phyloP scores from a whole-genome alignment of 1,140 invertebrate species.

The Reticulitermes speratus region DNA sequence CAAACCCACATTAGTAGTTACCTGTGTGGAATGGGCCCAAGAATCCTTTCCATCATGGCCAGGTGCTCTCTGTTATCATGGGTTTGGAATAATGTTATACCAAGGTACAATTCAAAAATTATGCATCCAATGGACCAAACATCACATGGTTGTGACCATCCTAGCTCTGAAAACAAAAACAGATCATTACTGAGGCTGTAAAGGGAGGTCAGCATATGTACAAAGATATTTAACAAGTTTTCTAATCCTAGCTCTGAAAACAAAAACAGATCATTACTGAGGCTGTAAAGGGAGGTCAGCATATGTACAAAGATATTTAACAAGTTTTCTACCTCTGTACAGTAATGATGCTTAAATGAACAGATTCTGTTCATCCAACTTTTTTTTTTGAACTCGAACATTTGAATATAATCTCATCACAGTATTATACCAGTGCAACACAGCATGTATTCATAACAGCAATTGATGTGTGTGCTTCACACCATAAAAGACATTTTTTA shows the following conservation, averaged over 20 bases:
- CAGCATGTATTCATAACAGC: too few relatives aligned
- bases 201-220: not conserved
- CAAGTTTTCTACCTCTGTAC: too few relatives aligned
- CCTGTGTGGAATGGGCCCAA: conserved; percentile 92
- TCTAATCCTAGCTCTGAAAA: conserved; percentile 87
- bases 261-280: conserved; percentile 33
- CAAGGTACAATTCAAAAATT: conserved; percentile 97
- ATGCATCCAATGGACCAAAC: conserved; percentile 99
- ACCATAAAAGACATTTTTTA: too few relatives aligned
- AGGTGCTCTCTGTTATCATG: conserved; percentile 99
- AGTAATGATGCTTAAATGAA: too few relatives aligned
- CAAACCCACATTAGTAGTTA: conserved; percentile 37
- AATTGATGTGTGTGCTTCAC: too few relatives aligned
- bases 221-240: too few relatives aligned
- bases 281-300: not conserved
- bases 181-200: conserved; percentile 14
- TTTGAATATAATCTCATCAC: too few relatives aligned
- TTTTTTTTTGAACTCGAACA: too few relatives aligned
- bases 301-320: not conserved
- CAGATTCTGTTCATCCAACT: too few relatives aligned
- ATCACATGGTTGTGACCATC: conserved; percentile 99
- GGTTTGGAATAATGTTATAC: conserved; percentile 98
- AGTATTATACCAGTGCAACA: too few relatives aligned
- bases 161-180: conserved; percentile 74
- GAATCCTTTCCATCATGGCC: conserved; percentile 99